Conservation (phyloP, 2,113 vertebrate genomes). For the Epinephelus fuscoguttatus region DNA sequence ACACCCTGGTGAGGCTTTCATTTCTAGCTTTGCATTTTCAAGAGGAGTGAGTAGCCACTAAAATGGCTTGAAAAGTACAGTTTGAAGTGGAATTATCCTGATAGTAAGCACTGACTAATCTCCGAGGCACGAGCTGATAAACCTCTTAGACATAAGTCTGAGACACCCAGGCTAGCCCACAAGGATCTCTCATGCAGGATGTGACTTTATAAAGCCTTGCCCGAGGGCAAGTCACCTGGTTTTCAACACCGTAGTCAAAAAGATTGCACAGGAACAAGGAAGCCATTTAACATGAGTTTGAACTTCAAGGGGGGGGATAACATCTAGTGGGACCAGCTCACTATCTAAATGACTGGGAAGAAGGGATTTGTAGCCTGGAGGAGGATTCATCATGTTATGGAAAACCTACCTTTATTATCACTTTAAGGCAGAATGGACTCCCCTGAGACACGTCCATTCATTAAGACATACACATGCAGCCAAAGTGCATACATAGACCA, state of each 20-base stretch:
- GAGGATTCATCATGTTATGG: conserved; percentile 53
- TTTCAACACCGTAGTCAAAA: conserved; percentile 75
- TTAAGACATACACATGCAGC: conserved; percentile 12
- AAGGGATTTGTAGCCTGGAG: conserved; percentile 55
- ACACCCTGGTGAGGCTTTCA: conserved; percentile 33
- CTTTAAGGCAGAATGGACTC: conserved; percentile 47
- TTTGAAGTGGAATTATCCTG: conserved; percentile 62
- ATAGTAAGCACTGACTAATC: conserved; percentile 73
- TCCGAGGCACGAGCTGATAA: conserved; percentile 74
- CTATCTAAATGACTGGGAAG: conserved; percentile 66
- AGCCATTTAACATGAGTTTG: conserved; percentile 77
- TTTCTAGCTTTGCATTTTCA: conserved; percentile 27
- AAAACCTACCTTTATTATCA: conserved; percentile 65
- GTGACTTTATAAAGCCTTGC: conserved; percentile 77
- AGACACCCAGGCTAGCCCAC: conserved; percentile 68
- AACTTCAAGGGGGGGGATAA: conserved; percentile 68
- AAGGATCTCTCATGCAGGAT: conserved; percentile 79
- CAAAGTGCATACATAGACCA: neutral
- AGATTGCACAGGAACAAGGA: conserved; percentile 81
- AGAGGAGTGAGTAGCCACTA: conserved; percentile 6
- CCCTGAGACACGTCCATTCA: conserved; percentile 18
- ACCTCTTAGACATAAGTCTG: conserved; percentile 76
- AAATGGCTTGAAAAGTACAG: conserved; percentile 50
- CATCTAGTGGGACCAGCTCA: conserved; percentile 54
- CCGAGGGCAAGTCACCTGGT: conserved; percentile 80